A percentile compares a stretch with the other conserved stretches of the same genome.
These are phyloP conservation scores for Lacerta viridis DNA, from an alignment of 2,797 vertebrate genomes.

Conservation along the genomic window DNA sequence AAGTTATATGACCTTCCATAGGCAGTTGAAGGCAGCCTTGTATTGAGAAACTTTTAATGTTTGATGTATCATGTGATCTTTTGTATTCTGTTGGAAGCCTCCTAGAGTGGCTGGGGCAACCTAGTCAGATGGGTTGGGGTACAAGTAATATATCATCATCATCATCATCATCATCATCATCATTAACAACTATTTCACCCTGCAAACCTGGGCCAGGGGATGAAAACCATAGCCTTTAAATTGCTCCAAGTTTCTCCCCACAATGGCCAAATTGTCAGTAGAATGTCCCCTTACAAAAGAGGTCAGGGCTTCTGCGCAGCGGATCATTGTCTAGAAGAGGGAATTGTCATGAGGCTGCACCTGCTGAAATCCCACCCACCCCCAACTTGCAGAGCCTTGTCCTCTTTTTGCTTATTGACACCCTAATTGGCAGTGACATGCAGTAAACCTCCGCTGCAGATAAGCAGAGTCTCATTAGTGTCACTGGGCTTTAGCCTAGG, in stretches of 20 bases:
- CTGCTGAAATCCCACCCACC: background rate
- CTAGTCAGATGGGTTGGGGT: no score
- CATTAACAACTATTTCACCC: background rate
- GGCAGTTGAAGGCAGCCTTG: no score
- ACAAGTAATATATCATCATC: no score
- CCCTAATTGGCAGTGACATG: slow-evolving; percentile 6
- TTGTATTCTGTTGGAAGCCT: no score
- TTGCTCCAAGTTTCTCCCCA: background rate
- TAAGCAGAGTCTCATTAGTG: slow-evolving; percentile 12
- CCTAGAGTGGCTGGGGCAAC: no score
- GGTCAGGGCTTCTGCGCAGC: background rate
- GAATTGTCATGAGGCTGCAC: background rate
- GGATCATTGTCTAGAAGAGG: background rate
- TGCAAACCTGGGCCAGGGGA: background rate
- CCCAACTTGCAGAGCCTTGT: background rate
- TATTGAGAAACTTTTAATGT: no score
- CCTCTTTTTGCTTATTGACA: background rate
- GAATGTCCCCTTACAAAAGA: background rate
- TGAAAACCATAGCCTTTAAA: background rate
- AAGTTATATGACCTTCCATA: no score
- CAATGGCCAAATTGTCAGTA: background rate
- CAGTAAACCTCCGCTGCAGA: background rate
- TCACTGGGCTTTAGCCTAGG: background rate
- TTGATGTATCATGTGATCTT: no score
- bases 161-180: no score